Evolutionary conservation across 2,888 invertebrate species (phyloP), one percentile per base, ranked within the genome.

Genomic region (Podotricha telesiphe): DNA sequence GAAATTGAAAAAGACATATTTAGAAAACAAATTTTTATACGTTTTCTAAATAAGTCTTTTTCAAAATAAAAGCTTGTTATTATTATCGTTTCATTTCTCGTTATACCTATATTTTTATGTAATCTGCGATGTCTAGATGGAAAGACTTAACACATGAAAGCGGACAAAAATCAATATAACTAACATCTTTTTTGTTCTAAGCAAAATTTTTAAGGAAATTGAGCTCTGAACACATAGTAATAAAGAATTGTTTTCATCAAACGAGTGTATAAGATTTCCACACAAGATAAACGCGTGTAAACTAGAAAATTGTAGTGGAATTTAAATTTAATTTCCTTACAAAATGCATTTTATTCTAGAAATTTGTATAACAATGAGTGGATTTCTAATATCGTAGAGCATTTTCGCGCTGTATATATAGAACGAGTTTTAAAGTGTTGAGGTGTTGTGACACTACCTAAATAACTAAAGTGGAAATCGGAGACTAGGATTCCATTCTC

Each of bases 111-210:
- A n/a, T n/a, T n/a, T n/a, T n/a, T n/a, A n/a, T n/a, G n/a, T n/a
- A n/a, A n/a, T n/a, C n/a, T n/a, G n/a, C n/a, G n/a, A 10, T 37
- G 37, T 10, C 37, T 37, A 37, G 37, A 37, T 42, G 11, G 2
- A 10, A 55, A n/a, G 3, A n/a, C 10, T 20, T 17, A 58, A 10
- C 15, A 20, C n/a, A 59, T 22, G 6, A 13, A 22, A 59, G 20
- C 42, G n/a, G n/a, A n/a, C 59, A 45, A 40, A 58, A 40, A 10
- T 59, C 45, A 59, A n/a, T 42, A 53, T 53, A 28, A 6, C 28
- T 28, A 28, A 34, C 3, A 34, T 34, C 53, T 34, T 34, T 34
- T 17, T 42, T 17, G 10, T 13, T 19, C 13, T 20, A 3, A 42
- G 0, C 19, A 0, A n/a, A n/a, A 20, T 20, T 58, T 20, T 28